Evolutionary conservation across 2,113 vertebrate species (phyloP), one percentile per base, ranked within the genome.

Genomic region (Rhinopomastus cyanomelas): DNA sequence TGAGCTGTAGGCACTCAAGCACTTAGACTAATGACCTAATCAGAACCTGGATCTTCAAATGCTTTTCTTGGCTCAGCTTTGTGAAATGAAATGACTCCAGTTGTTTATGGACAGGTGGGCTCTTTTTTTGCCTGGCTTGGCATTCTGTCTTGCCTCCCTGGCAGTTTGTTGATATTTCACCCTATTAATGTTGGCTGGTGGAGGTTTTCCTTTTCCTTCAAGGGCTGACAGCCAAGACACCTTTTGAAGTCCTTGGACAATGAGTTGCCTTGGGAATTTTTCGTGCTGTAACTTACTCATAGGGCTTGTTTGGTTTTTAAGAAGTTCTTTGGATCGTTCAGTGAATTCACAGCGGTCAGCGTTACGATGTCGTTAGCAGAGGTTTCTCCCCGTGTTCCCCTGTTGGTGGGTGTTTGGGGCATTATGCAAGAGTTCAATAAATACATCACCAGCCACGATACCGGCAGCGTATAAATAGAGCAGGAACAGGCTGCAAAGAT

Each of bases 161-260:
- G 74, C 51, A 88, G 39, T 53, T 69, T 89, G 85, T 94, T 92
- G 78, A 59, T 81, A 86, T 85, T 42, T 76, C 55, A 65, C 51
- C 42, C 69, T 56, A 9, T 25, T 85, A 27, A 46, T 95, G 93
- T 73, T 92, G 59, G 30, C 16, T 94, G 92, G 92, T 73, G 88
- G 77, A 76, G 64, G 34, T 52, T 66, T 73, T 55, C 44, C 85
- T 69, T 80, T 79, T 76, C 67, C 21, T 51, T 91, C 2, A 6
- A 48, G 71, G 69, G 62, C 88, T 79, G 93, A 53, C 80, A 91
- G 80, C 85, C 82, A 92, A 59, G 73, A 83, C 73, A 90, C 74
- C 85, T 96, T n/a, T 94, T 92, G 86, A 95, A 94, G 86, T 69
- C 90, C 83, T 86, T 86, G 66, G 83, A 71, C 51, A 88, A 72